Evolutionary conservation across 2,797 vertebrate species (phyloP).

Genomic region (Limosa lapponica): DNA sequence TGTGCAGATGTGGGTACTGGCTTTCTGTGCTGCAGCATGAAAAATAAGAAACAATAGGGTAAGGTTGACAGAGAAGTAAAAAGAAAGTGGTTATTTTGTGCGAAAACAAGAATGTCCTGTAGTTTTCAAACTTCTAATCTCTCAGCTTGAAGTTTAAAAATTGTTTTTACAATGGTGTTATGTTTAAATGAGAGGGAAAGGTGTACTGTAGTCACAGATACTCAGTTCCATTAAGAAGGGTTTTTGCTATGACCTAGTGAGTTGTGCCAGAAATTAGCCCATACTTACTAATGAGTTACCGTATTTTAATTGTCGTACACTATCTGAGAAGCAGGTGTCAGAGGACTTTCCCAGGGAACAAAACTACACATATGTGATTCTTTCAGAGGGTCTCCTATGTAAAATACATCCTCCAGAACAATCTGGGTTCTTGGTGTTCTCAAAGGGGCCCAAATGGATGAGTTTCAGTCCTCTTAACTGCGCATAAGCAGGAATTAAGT

Average conservation of each 20-base stretch:
- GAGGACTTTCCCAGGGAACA: not conserved
- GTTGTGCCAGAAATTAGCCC: not conserved
- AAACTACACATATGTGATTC: not conserved
- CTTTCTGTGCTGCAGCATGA: not conserved
- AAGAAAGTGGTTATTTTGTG: not conserved
- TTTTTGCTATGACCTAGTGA: not conserved
- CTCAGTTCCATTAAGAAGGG: not conserved
- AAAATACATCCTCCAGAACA: not conserved
- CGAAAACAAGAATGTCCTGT: not conserved
- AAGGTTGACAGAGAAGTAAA: not conserved
- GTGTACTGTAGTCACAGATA: not conserved
- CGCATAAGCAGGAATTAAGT: not conserved
- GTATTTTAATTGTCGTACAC: not conserved
- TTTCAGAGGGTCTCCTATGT: not conserved
- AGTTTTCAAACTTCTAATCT: not conserved
- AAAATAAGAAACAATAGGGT: not conserved
- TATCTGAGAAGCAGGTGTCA: not conserved
- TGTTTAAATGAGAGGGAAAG: not conserved
- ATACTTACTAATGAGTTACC: not conserved
- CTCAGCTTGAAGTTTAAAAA: not conserved
- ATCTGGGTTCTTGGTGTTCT: not conserved
- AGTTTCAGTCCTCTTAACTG: not conserved
- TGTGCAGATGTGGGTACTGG: not conserved
- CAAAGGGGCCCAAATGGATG: not conserved
- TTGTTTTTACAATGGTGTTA: not conserved